Evolutionary conservation across 2,888 invertebrate genomes (phyloP).

Genomic region (Caenorhabditis uteleia): DNA sequence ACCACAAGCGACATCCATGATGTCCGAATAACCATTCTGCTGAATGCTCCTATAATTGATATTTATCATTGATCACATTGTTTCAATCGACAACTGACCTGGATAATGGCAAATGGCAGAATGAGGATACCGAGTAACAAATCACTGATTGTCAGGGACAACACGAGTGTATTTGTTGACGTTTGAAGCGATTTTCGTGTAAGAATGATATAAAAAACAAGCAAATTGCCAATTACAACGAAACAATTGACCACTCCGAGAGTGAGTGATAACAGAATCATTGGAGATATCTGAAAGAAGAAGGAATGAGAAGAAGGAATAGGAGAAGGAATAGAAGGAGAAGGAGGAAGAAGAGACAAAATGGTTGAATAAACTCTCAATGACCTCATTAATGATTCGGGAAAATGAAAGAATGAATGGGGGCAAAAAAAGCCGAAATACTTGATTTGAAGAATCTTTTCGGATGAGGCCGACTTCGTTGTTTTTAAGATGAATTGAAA

Average conservation of each 20-base stretch:
- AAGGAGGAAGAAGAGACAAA: too few relatives aligned
- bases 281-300: background rate
- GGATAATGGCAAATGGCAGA: slow-evolving; percentile 90
- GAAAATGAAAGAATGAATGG: too few relatives aligned
- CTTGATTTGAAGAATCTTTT: too few relatives aligned
- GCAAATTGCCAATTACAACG: slow-evolving; percentile 66
- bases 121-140: slow-evolving; percentile 92
- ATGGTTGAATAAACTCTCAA: too few relatives aligned
- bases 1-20: slow-evolving; percentile 93
- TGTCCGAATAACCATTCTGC: slow-evolving; percentile 95
- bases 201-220: slow-evolving; percentile 65
- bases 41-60: slow-evolving; percentile 63
- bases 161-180: slow-evolving; percentile 95
- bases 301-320: too few relatives aligned
- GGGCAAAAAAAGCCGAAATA: too few relatives aligned
- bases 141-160: slow-evolving; percentile 93
- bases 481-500: too few relatives aligned
- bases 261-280: slow-evolving; percentile 41
- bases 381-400: too few relatives aligned
- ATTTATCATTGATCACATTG: background rate
- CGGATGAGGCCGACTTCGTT: too few relatives aligned
- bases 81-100: slow-evolving; percentile 74
- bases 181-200: slow-evolving; percentile 77
- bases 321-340: too few relatives aligned
- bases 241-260: slow-evolving; percentile 60